Percentiles rank a stretch among this genome's conserved stretches.
These are phyloP conservation scores for Bradynema listronoti DNA, from an alignment of 1,140 invertebrate species.

Conservation along the genomic window DNA sequence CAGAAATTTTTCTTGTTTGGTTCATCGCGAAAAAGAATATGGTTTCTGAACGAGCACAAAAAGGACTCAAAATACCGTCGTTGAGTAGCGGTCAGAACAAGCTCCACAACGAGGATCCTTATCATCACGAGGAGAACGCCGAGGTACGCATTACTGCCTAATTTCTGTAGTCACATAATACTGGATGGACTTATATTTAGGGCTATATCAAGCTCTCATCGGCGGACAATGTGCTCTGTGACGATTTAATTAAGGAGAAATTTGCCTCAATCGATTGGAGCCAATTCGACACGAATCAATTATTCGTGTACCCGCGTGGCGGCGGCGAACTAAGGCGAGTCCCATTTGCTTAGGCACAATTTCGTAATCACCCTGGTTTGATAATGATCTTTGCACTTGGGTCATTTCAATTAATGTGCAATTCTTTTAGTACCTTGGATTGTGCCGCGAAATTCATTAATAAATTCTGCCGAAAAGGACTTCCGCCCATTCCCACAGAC, in stretches of 20 bases:
- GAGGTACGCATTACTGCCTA: conserved; percentile 8
- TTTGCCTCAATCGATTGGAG: conserved; percentile 34
- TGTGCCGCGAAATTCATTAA: conserved; percentile 36
- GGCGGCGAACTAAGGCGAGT: conserved; percentile 30
- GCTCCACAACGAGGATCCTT: conserved; percentile 30
- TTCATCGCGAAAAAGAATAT: too few species aligned
- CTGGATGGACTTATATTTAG: conserved; percentile 5
- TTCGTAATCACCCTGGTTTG: conserved; percentile 7
- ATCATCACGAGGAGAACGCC: conserved; percentile 12
- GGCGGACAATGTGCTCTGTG: conserved; percentile 31
- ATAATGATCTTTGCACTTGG: conserved; percentile 1
- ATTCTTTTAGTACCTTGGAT: conserved; percentile 21
- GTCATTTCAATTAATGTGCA: too few species aligned
- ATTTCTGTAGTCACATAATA: background rate
- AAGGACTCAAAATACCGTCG: conserved; percentile 32
- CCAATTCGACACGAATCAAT: conserved; percentile 24
- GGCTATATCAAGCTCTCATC: conserved; percentile 40
- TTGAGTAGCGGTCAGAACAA: conserved; percentile 32
- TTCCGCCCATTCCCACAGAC: background rate
- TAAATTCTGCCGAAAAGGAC: background rate
- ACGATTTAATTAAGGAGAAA: conserved; percentile 33
- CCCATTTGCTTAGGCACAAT: background rate
- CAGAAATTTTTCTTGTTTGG: background rate
- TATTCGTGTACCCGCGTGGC: conserved; percentile 36
- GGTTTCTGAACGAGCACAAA: conserved; percentile 36